phyloP scores from a whole-genome alignment of 2,797 vertebrate species.

The Oryzias sinensis region DNA sequence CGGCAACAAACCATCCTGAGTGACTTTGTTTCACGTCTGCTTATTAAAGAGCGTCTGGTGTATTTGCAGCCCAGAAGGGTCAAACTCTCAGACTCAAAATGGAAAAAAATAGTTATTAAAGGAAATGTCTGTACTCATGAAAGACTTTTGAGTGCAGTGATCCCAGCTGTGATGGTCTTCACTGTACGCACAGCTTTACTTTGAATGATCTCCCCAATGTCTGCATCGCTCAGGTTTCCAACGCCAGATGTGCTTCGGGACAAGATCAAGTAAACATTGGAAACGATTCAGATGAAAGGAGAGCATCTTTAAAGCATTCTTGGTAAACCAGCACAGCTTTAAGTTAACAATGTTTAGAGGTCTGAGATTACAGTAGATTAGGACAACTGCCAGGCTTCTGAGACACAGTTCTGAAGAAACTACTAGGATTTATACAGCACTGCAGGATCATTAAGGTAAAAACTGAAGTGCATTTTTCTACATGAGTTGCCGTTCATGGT shows the following conservation, averaged over 20 bases:
- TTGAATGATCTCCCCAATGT: constrained; percentile 19
- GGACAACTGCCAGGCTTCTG: constrained; percentile 5
- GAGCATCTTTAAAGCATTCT: constrained; percentile 29
- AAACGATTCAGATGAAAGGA: constrained; percentile 44
- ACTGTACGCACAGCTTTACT: constrained; percentile 31
- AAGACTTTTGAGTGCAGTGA: constrained; percentile 20
- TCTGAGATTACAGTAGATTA: constrained; percentile 11
- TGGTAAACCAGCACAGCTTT: constrained; percentile 12
- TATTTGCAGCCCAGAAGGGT: background rate
- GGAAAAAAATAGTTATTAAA: background rate
- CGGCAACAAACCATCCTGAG: too few species aligned
- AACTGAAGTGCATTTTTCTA: too few species aligned
- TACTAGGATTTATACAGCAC: background rate
- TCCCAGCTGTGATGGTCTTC: constrained; percentile 30
- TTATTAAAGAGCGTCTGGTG: background rate
- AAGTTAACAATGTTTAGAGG: constrained; percentile 14
- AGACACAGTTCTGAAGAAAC: background rate
- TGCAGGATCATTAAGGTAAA: too few species aligned
- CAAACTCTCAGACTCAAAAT: constrained; percentile 35
- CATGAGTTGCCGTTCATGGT: too few species aligned
- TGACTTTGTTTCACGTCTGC: background rate
- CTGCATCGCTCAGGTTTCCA: constrained; percentile 18
- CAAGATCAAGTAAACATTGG: constrained; percentile 26
- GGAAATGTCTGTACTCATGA: constrained; percentile 4
- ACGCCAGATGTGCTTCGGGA: constrained; percentile 26